Conservation (phyloP, 2,113 vertebrate genomes). For the Paraplagusia blochii region DNA sequence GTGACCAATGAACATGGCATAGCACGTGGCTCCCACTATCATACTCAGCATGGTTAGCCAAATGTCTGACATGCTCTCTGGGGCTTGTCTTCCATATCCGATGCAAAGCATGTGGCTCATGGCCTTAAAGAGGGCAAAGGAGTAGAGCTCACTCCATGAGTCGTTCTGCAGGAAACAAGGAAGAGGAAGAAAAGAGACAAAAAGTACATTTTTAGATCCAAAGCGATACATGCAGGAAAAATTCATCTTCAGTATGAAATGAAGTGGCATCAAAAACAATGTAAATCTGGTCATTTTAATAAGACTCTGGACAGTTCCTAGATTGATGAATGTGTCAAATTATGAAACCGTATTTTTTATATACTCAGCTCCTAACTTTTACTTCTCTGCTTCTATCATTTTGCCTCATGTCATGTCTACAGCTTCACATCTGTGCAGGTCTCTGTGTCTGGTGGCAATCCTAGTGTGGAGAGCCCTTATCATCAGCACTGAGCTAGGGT, state of each 20-base stretch:
- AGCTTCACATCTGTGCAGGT: constrained; percentile 5
- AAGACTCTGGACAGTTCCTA: too few species aligned
- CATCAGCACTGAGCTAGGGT: constrained; percentile 26
- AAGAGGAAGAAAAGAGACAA: not conserved
- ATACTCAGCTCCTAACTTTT: not conserved
- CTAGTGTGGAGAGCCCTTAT: constrained; percentile 29
- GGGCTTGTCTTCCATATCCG: constrained; percentile 92
- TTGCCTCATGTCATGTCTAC: constrained; percentile 12
- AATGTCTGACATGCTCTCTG: constrained; percentile 96
- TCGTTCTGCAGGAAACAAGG: constrained; percentile 81
- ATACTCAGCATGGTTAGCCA: constrained; percentile 99
- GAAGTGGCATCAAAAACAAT: too few species aligned
- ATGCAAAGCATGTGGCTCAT: constrained; percentile 99
- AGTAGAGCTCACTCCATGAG: constrained; percentile 95
- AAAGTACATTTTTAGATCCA: not conserved
- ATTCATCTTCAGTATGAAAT: too few species aligned
- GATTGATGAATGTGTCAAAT: not conserved
- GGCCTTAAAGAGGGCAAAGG: constrained; percentile 96
- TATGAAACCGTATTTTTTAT: not conserved
- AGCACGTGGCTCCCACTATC: constrained; percentile 97
- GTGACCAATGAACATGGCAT: constrained; percentile 94
- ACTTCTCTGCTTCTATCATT: constrained; percentile 1
- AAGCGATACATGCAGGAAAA: too few species aligned
- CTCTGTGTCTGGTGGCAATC: constrained; percentile 5
- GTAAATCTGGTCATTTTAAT: too few species aligned